phyloP scores from a whole-genome alignment of 2,797 vertebrate genomes.

The Harpagifer antarcticus region DNA sequence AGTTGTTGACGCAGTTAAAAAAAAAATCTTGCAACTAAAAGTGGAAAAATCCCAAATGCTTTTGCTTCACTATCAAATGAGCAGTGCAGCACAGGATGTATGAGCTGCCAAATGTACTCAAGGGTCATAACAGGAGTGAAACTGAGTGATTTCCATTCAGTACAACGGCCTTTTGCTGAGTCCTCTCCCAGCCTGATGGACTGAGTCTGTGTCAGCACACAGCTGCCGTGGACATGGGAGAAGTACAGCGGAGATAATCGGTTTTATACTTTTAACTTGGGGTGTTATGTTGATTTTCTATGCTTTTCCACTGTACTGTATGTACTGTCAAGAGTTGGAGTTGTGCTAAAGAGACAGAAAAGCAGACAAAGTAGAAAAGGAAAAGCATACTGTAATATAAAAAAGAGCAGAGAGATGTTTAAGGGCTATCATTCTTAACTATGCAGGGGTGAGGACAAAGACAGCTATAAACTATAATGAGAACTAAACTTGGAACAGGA shows the following conservation, averaged over 20 bases:
- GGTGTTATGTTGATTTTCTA: constrained; percentile 38
- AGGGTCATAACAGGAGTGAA: constrained; percentile 61
- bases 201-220: constrained; percentile 49
- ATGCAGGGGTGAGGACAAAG: constrained; percentile 3
- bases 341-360: constrained; percentile 6
- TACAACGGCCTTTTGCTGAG: constrained; percentile 42
- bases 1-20: constrained; percentile 38
- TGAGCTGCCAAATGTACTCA: constrained; percentile 49
- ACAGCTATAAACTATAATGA: constrained; percentile 15
- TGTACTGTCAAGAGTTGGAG: not conserved
- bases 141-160: constrained; percentile 42
- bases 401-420: not conserved
- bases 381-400: constrained; percentile 5
- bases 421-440: not conserved
- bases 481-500: constrained; percentile 53
- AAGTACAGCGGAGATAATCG: constrained; percentile 50
- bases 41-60: constrained; percentile 49
- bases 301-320: constrained; percentile 13
- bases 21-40: constrained; percentile 36
- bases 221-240: constrained; percentile 65
- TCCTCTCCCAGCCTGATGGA: constrained; percentile 52
- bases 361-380: not conserved
- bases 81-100: constrained; percentile 51
- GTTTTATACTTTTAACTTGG: constrained; percentile 48
- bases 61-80: constrained; percentile 32